Base-by-base conservation (phyloP, 2,797 vertebrate species). In the Podargus strigoides region DNA sequence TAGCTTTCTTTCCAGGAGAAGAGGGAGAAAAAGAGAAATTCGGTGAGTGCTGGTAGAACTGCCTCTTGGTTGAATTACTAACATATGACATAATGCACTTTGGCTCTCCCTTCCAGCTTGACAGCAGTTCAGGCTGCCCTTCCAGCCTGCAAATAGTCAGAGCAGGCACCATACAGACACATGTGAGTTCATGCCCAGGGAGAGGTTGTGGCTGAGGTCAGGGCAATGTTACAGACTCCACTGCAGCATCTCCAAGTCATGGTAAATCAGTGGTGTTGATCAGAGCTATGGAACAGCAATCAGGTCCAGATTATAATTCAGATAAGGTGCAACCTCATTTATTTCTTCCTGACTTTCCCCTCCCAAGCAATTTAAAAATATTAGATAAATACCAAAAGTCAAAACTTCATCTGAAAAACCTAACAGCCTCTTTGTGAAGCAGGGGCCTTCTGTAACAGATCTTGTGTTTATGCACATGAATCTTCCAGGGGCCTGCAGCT, bases 161-260 rank as follows among this genome's bases (percentile, higher is more conserved):
- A 78, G 27, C 74, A 87, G 50, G 86, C 80, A 94, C 55, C 49
- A 23, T 9, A 52, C 60, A 86, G n/a, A 55, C 55, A 36, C 7
- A 27, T 0, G 3, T 67, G 74, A 95, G 67, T 55, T 76, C 37
- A 68, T 47, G 50, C n/a, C 18, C 70, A 75, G 52, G 62, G 52
- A 81, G 84, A 93, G 70, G 47, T 20, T 70, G 78, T 52, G 69
- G 69, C 62, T 76, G 91, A 91, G 87, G 89, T 87, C 92, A 90
- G 58, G 59, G 46, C 66, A 81, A 12, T 1, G 26, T 47, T 60
- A 86, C 22, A 72, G 67, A 36, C 42, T 37, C 15, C 7, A 21
- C 39, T 47, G 42, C 44, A 76, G 74, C 3, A 8, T 55, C 42
- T 49, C 63, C 42, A 64, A 86, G 89, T 69, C 44, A 55, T 3